These are phyloP conservation scores for Eilema griseolum DNA, from an alignment of 2,888 invertebrate species.

Conservation along the genomic window DNA sequence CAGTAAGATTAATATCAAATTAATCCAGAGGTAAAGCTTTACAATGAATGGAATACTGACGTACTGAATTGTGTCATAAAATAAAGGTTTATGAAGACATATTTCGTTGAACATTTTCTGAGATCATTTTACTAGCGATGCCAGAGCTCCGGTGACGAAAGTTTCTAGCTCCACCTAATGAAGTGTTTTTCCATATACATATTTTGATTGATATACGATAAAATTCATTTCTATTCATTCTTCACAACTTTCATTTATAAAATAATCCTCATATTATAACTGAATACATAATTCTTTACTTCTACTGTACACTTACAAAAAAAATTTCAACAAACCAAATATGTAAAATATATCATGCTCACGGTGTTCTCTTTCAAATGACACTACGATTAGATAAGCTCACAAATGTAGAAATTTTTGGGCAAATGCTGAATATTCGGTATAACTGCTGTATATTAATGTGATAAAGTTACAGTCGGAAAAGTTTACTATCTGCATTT, in stretches of 20 bases:
- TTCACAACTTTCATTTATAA: not conserved
- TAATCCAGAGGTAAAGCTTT: not conserved
- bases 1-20: not conserved
- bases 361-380: not conserved
- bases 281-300: not conserved
- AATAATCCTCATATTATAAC: not conserved
- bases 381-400: constrained; percentile 3
- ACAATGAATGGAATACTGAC: not conserved
- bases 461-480: constrained; percentile 37
- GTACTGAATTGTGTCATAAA: not conserved
- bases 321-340: not conserved
- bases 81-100: too few relatives aligned
- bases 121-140: too few relatives aligned
- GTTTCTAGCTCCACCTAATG: too few relatives aligned
- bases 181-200: too few relatives aligned
- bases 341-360: not conserved
- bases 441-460: constrained; percentile 30
- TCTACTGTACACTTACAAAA: not conserved
- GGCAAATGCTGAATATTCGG: constrained; percentile 18
- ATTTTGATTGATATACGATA: too few relatives aligned
- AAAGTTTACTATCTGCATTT: constrained; percentile 43
- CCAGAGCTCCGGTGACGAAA: too few relatives aligned
- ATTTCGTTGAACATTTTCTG: too few relatives aligned
- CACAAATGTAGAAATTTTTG: constrained; percentile 11
- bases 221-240: too few relatives aligned